Conservation (phyloP, 2,888 invertebrate genomes). For the Chalcis sispes region DNA sequence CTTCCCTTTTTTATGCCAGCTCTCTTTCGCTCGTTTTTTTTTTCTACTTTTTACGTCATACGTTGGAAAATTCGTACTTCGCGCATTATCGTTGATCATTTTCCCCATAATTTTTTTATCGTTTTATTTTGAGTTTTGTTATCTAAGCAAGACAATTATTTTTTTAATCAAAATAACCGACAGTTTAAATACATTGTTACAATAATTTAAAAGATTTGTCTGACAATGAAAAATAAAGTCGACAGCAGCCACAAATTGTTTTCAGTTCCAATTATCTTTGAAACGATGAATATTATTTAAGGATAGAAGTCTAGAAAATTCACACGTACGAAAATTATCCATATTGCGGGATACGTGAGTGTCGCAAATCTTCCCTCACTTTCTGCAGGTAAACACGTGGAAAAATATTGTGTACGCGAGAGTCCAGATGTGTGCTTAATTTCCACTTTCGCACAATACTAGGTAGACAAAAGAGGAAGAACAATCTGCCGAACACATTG, state of each 20-base stretch:
- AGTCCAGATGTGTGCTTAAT: conserved; percentile 34
- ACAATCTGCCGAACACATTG: conserved; percentile 41
- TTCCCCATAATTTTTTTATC: too few species aligned
- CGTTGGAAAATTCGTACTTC: too few species aligned
- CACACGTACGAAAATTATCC: conserved; percentile 42
- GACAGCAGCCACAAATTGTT: too few species aligned
- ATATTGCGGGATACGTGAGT: background rate
- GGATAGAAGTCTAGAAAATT: conserved; percentile 12
- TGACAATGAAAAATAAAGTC: too few species aligned
- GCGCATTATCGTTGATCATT: too few species aligned
- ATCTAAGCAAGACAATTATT: too few species aligned
- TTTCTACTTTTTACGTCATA: too few species aligned
- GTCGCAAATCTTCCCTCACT: background rate
- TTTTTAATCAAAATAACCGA: too few species aligned
- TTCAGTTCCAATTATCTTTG: background rate
- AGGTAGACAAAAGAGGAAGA: background rate
- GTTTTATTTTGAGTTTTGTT: too few species aligned
- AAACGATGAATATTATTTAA: too few species aligned
- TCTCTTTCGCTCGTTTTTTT: background rate
- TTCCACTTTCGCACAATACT: background rate
- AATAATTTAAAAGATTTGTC: too few species aligned
- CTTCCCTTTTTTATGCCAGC: conserved; percentile 2
- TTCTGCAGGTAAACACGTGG: background rate
- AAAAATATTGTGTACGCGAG: background rate
- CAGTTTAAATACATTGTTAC: too few species aligned